A percentile compares a stretch with the other conserved stretches of the same genome.
These are phyloP conservation scores for Chrysolina oricalcia DNA, from an alignment of 2,888 invertebrate species.

Conservation along the genomic window DNA sequence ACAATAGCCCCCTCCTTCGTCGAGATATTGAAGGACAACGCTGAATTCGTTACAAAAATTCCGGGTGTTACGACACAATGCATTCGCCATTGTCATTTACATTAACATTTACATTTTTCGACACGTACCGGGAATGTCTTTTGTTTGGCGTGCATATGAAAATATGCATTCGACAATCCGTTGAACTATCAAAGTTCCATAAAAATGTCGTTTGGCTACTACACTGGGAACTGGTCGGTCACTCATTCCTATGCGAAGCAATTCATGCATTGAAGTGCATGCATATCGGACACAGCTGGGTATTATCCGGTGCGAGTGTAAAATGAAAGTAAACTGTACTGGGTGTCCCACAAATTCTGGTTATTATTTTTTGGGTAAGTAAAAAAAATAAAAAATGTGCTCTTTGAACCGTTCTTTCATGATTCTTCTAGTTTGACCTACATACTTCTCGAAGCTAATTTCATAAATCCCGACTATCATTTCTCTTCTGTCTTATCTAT, in stretches of 20 bases:
- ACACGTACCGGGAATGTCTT: slow-evolving; percentile 33
- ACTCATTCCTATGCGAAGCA: slow-evolving; percentile 14
- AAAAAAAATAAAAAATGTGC: too few relatives aligned
- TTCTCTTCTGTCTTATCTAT: too few relatives aligned
- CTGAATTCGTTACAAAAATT: background rate
- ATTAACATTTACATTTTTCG: slow-evolving; percentile 33
- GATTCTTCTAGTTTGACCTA: too few relatives aligned
- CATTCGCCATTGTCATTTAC: slow-evolving; percentile 5
- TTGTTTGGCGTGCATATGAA: slow-evolving; percentile 2
- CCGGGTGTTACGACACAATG: slow-evolving; percentile 11
- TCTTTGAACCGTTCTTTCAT: too few relatives aligned
- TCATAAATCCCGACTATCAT: too few relatives aligned
- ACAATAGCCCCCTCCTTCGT: background rate
- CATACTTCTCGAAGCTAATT: too few relatives aligned
- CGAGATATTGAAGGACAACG: background rate
- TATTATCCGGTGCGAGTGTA: too few relatives aligned
- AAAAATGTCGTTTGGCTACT: slow-evolving; percentile 34
- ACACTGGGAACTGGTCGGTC: slow-evolving; percentile 10
- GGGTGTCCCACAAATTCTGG: too few relatives aligned
- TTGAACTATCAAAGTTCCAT: slow-evolving; percentile 39
- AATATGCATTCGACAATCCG: slow-evolving; percentile 28
- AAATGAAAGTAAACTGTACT: too few relatives aligned
- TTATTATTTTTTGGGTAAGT: too few relatives aligned
- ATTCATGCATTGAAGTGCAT: background rate
- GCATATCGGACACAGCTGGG: background rate